Percentiles rank a stretch among this genome's conserved stretches.
Evolutionary conservation across 2,797 vertebrate genomes (phyloP).

Genomic region (Pteronotus mesoamericanus): DNA sequence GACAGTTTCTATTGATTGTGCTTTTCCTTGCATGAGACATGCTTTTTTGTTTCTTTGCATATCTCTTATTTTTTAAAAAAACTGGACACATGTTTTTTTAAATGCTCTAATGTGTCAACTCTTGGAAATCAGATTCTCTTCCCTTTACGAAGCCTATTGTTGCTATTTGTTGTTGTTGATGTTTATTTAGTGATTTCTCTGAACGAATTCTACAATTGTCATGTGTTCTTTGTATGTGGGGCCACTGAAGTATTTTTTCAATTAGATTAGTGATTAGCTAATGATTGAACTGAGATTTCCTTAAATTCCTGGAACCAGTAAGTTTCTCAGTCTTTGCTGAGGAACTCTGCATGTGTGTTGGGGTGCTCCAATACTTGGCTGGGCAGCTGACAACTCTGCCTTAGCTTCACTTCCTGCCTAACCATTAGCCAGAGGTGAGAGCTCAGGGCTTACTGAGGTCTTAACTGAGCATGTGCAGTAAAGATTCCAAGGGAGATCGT

Average conservation of each 20-base stretch:
- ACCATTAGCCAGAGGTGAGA: not conserved
- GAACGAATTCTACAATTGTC: not conserved
- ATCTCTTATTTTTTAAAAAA: not conserved
- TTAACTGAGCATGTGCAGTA: accelerated
- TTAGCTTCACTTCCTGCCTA: not conserved
- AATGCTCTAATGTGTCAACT: not conserved
- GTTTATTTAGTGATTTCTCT: not conserved
- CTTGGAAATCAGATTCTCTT: not conserved
- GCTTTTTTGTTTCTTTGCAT: not conserved
- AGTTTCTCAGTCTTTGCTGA: not conserved
- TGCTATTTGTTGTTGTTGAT: not conserved
- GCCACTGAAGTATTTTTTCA: not conserved
- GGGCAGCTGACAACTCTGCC: not conserved
- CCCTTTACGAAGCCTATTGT: not conserved
- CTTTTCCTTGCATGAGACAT: not conserved
- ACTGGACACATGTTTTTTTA: not conserved
- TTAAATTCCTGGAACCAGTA: not conserved
- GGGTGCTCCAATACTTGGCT: accelerated
- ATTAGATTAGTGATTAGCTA: not conserved
- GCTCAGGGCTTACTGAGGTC: accelerated
- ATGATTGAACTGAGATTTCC: not conserved
- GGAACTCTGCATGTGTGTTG: not conserved
- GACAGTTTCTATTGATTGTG: not conserved
- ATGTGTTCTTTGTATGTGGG: not conserved
- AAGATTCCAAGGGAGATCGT: accelerated